Evolutionary conservation across 2,797 vertebrate genomes (phyloP).

Genomic region (Acipenser oxyrinchus): DNA sequence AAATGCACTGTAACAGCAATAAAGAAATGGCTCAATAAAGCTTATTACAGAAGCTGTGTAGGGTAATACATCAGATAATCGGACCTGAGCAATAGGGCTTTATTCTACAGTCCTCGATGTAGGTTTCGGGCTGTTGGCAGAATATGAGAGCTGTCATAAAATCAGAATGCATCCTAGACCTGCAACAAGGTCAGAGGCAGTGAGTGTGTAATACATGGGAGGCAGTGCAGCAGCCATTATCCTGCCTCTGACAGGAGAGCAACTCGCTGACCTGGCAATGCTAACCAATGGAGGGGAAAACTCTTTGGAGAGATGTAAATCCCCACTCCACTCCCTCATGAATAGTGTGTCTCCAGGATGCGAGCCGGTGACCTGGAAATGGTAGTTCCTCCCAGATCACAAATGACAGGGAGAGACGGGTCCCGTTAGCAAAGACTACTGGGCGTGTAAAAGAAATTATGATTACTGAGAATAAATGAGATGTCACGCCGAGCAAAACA

Average conservation of each 20-base stretch:
- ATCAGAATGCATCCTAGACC: constrained; percentile 47
- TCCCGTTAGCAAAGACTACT: constrained; percentile 64
- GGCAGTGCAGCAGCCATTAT: constrained; percentile 54
- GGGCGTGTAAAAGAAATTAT: constrained; percentile 60
- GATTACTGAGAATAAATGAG: no score
- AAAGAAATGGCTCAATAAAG: no score
- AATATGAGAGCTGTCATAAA: constrained; percentile 33
- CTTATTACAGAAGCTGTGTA: no score
- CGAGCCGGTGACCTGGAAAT: constrained; percentile 69
- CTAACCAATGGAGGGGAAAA: constrained; percentile 74
- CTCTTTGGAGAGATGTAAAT: constrained; percentile 63
- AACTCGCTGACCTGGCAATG: constrained; percentile 60
- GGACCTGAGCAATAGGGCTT: constrained; percentile 12
- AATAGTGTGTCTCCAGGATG: constrained; percentile 69
- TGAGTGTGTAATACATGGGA: constrained; percentile 66
- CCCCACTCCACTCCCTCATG: constrained; percentile 60
- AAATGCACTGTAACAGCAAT: no score
- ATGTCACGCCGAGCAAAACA: no score
- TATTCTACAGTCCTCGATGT: constrained; percentile 27
- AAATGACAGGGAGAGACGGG: constrained; percentile 67
- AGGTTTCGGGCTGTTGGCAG: constrained; percentile 28
- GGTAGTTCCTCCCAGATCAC: constrained; percentile 61
- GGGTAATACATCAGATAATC: no score
- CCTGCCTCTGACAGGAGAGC: constrained; percentile 60
- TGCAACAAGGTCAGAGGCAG: constrained; percentile 61